Conservation (phyloP, 2,888 invertebrate genomes). For the Melinaea marsaeus region DNA sequence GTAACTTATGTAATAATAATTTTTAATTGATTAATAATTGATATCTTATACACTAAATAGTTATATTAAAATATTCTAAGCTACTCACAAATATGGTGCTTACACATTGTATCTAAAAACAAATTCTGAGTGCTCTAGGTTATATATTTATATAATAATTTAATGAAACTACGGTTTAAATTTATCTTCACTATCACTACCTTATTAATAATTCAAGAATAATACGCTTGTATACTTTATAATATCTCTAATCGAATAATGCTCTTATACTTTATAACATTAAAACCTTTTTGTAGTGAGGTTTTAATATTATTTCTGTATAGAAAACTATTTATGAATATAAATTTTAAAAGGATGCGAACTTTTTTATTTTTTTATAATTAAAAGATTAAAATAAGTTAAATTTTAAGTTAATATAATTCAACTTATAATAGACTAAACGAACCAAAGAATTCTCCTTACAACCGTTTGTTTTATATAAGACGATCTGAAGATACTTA, state of each 20-base stretch:
- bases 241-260: constrained; percentile 3
- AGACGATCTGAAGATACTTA: background rate
- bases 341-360: constrained; percentile 23
- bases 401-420: background rate
- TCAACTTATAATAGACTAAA: background rate
- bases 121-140: constrained; percentile 32
- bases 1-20: constrained; percentile 18
- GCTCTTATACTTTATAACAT: constrained; percentile 12
- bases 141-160: constrained; percentile 27
- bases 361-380: constrained; percentile 16
- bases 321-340: constrained; percentile 13
- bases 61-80: constrained; percentile 26
- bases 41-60: constrained; percentile 20
- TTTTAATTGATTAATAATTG: constrained; percentile 19
- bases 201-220: constrained; percentile 13
- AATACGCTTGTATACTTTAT: constrained; percentile 4
- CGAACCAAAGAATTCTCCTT: constrained; percentile 6
- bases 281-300: constrained; percentile 16
- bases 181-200: constrained; percentile 21
- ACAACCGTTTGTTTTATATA: constrained; percentile 1
- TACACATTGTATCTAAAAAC: constrained; percentile 25
- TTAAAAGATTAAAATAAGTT: background rate
- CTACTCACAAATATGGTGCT: constrained; percentile 36
- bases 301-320: constrained; percentile 3
- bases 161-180: constrained; percentile 28